Evolutionary conservation across 2,113 vertebrate genomes (phyloP).

Genomic region (Oryzias curvinotus): DNA sequence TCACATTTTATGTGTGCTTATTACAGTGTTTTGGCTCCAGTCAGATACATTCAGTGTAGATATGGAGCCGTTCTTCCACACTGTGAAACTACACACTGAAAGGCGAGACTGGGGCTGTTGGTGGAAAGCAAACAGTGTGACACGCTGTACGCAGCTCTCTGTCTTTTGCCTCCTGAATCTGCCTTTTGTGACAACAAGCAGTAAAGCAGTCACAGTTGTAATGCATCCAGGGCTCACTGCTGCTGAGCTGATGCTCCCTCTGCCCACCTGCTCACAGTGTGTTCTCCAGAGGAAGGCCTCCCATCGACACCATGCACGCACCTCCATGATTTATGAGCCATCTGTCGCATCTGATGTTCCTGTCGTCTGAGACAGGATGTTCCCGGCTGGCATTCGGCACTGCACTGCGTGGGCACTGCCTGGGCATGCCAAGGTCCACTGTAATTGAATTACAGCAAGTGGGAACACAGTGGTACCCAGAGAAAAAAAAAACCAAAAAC

Average conservation of each 20-base stretch:
- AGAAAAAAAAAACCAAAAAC: slow-evolving; percentile 12
- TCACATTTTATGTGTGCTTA: too few relatives aligned
- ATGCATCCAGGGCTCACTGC: slow-evolving; percentile 40
- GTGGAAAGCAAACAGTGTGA: slow-evolving; percentile 21
- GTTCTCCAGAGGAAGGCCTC: slow-evolving; percentile 71
- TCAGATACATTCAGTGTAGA: neutral
- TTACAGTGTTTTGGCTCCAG: neutral
- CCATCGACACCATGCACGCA: slow-evolving; percentile 56
- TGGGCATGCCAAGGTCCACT: slow-evolving; percentile 73
- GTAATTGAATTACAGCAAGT: slow-evolving; percentile 81
- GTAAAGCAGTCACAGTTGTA: slow-evolving; percentile 31
- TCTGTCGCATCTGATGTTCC: slow-evolving; percentile 80
- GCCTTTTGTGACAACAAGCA: slow-evolving; percentile 35
- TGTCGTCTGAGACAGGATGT: slow-evolving; percentile 75
- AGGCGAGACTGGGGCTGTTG: slow-evolving; percentile 1
- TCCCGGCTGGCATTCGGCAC: slow-evolving; percentile 70
- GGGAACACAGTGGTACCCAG: slow-evolving; percentile 50
- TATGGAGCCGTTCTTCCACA: neutral
- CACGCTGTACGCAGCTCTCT: slow-evolving; percentile 4
- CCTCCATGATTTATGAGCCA: slow-evolving; percentile 82
- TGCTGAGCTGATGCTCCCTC: slow-evolving; percentile 48
- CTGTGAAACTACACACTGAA: slow-evolving; percentile 5
- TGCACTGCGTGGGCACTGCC: slow-evolving; percentile 62
- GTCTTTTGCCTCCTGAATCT: slow-evolving; percentile 14
- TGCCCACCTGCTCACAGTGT: slow-evolving; percentile 60